Evolutionary conservation across 2,888 invertebrate genomes (phyloP).

Genomic region (Phorcus lineatus): DNA sequence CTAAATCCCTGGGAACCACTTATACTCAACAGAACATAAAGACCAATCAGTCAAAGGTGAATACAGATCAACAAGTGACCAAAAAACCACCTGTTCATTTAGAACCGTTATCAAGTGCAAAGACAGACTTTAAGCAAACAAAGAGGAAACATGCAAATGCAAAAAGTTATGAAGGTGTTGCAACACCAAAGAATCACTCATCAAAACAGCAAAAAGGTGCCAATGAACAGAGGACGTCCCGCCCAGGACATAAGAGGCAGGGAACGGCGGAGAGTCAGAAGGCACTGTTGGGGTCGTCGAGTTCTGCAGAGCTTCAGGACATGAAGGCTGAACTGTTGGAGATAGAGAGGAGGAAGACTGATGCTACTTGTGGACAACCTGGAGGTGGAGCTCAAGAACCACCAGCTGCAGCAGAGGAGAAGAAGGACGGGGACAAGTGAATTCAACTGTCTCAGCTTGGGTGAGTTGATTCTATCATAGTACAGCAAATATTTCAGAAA

Average conservation of each 20-base stretch:
- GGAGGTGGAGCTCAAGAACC: background rate
- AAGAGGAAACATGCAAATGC: background rate
- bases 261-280: slow-evolving; percentile 36
- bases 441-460: background rate
- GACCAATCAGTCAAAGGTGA: background rate
- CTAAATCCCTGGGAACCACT: background rate
- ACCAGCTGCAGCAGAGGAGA: background rate
- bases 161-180: too few species aligned
- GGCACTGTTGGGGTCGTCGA: slow-evolving; percentile 34
- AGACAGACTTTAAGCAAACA: background rate
- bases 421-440: background rate
- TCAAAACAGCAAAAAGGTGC: background rate
- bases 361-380: background rate
- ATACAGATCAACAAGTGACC: background rate
- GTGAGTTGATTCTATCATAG: too few species aligned
- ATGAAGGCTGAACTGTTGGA: slow-evolving; percentile 25
- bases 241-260: slow-evolving; percentile 33
- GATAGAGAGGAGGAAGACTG: background rate
- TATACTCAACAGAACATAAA: background rate
- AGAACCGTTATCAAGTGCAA: background rate
- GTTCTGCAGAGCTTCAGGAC: slow-evolving; percentile 34
- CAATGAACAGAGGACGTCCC: background rate
- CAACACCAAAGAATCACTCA: background rate
- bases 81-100: slow-evolving; percentile 1
- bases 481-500: too few species aligned